phyloP scores from a whole-genome alignment of 2,113 vertebrate genomes.

The Hypomesus transpacificus region DNA sequence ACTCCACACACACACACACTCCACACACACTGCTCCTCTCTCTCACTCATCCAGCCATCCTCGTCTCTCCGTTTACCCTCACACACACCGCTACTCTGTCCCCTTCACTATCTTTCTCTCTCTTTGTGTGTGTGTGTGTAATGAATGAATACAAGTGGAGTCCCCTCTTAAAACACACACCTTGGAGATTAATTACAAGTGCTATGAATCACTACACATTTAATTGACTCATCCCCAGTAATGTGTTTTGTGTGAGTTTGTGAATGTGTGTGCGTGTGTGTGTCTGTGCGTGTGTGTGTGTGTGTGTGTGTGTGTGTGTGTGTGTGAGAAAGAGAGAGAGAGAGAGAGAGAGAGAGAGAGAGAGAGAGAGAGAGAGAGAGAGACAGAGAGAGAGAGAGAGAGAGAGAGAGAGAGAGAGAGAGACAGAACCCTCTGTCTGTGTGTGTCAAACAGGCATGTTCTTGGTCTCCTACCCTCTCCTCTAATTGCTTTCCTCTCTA shows the following conservation, averaged over 20 bases:
- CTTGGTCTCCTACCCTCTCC: slow-evolving; percentile 69
- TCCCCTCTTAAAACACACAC: slow-evolving; percentile 61
- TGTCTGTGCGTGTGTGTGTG: slow-evolving; percentile 48
- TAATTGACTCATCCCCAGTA: slow-evolving; percentile 76
- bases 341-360: slow-evolving; percentile 32
- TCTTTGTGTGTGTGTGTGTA: slow-evolving; percentile 12
- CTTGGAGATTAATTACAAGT: slow-evolving; percentile 72
- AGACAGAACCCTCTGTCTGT: slow-evolving; percentile 43
- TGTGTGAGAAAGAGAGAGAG: slow-evolving; percentile 37
- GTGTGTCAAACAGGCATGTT: slow-evolving; percentile 59
- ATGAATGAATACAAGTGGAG: slow-evolving; percentile 38
- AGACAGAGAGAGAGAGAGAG: slow-evolving; percentile 31
- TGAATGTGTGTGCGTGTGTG: slow-evolving; percentile 35
- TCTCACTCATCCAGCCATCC: slow-evolving; percentile 7
- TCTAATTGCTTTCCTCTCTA: slow-evolving; percentile 73
- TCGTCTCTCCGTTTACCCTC: no score
- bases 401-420: slow-evolving; percentile 23
- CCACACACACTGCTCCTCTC: slow-evolving; percentile 18
- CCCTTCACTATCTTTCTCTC: no score
- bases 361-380: slow-evolving; percentile 31
- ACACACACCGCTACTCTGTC: slow-evolving; percentile 18
- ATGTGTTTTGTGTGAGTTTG: slow-evolving; percentile 67
- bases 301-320: no score
- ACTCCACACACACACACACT: no score
- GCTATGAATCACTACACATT: slow-evolving; percentile 71